Conservation (phyloP, 2,888 invertebrate species). For the Leptura quadrifasciata region DNA sequence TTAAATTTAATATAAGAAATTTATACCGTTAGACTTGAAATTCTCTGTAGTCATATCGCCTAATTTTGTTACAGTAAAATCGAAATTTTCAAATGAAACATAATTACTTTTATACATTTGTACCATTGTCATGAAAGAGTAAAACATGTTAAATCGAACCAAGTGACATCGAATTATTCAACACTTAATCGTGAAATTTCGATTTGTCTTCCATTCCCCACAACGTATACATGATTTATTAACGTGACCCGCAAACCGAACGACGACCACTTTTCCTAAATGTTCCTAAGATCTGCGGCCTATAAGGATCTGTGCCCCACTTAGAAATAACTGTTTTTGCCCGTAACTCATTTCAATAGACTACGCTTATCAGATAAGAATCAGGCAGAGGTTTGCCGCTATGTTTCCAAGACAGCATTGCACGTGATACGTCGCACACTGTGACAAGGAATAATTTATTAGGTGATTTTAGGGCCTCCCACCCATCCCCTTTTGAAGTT, state of each 20-base stretch:
- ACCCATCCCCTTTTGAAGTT: neutral
- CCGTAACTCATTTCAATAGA: constrained; percentile 12
- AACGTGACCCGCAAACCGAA: neutral
- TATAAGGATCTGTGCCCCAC: neutral
- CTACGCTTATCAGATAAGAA: neutral
- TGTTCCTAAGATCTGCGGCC: neutral
- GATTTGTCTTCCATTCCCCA: constrained; percentile 8
- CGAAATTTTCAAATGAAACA: too few species aligned
- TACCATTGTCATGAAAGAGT: neutral
- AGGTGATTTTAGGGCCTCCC: neutral
- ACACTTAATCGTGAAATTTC: constrained; percentile 1
- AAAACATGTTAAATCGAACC: constrained; percentile 3
- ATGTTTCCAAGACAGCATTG: neutral
- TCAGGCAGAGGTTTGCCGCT: constrained; percentile 17
- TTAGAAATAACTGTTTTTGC: constrained; percentile 18
- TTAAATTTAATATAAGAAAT: too few species aligned
- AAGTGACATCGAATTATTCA: constrained; percentile 1
- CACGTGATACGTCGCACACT: neutral
- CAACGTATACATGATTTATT: constrained; percentile 23
- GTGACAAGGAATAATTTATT: constrained; percentile 23
- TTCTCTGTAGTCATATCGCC: too few species aligned
- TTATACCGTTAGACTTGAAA: too few species aligned
- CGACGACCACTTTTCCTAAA: neutral
- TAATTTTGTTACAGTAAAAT: too few species aligned
- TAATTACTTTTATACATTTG: too few species aligned